phyloP scores from a whole-genome alignment of 2,888 invertebrate species.

The Epirrita christyi region DNA sequence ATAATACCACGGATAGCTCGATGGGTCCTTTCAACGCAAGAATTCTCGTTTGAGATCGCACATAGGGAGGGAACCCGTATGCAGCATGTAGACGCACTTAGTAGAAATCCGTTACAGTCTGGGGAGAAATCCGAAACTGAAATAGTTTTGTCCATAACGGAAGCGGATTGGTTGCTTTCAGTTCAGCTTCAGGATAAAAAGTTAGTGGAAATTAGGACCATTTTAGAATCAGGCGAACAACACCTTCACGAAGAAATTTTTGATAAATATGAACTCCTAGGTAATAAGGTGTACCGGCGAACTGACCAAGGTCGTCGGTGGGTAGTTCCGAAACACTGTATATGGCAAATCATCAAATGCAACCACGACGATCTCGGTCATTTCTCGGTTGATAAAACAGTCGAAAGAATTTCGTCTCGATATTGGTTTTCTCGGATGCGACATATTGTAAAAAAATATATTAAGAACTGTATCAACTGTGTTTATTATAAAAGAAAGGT shows the following conservation, averaged over 20 bases:
- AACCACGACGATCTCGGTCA: slow-evolving; percentile 7
- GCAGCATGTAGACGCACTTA: slow-evolving; percentile 27
- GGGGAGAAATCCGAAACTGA: slow-evolving; percentile 43
- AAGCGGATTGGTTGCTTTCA: slow-evolving; percentile 13
- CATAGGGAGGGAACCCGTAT: slow-evolving; percentile 35
- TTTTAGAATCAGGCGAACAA: slow-evolving; percentile 38
- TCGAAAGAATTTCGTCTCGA: not conserved
- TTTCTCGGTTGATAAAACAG: slow-evolving; percentile 7
- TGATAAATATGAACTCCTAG: slow-evolving; percentile 40
- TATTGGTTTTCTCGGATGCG: slow-evolving; percentile 4
- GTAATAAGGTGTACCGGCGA: too few relatives aligned
- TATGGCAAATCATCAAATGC: slow-evolving; percentile 4
- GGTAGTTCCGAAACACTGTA: slow-evolving; percentile 12
- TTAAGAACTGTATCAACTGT: slow-evolving; percentile 8
- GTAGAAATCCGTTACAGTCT: slow-evolving; percentile 23
- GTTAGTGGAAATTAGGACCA: not conserved
- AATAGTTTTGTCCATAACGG: slow-evolving; percentile 19
- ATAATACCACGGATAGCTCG: slow-evolving; percentile 41
- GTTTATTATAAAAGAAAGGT: slow-evolving; percentile 7
- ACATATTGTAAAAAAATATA: not conserved
- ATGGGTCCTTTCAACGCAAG: slow-evolving; percentile 41
- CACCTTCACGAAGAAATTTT: slow-evolving; percentile 36
- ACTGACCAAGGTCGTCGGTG: slow-evolving; percentile 43
- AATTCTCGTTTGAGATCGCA: slow-evolving; percentile 34
- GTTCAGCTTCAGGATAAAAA: slow-evolving; percentile 25